Percentiles rank a stretch among this genome's conserved stretches.
phyloP scores from a whole-genome alignment of 2,113 vertebrate genomes.

The Microtus ochrogaster region DNA sequence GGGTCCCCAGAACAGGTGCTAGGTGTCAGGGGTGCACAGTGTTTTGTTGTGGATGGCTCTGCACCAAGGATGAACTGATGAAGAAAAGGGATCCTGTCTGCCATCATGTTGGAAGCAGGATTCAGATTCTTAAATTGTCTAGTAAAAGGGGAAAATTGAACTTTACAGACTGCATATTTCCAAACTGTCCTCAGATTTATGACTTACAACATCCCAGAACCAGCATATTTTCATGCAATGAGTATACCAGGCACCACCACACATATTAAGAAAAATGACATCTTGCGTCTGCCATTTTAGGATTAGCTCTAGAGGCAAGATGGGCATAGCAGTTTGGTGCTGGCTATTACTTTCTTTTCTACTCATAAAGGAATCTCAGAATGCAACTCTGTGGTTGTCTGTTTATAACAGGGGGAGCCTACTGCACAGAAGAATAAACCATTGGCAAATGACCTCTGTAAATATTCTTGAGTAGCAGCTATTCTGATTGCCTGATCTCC shows the following conservation, averaged over 20 bases:
- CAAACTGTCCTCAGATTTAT: not conserved
- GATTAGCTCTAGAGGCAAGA: not conserved
- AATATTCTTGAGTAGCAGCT: not conserved
- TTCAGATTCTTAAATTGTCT: not conserved
- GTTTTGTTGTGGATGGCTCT: not conserved
- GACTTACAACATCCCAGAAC: not conserved
- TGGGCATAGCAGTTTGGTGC: not conserved
- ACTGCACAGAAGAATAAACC: not conserved
- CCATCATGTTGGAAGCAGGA: not conserved
- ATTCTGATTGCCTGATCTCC: not conserved
- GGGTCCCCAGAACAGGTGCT: not conserved
- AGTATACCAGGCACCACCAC: not conserved
- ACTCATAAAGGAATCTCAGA: not conserved
- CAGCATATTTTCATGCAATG: not conserved
- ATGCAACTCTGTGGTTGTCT: not conserved
- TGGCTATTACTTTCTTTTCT: not conserved
- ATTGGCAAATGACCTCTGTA: not conserved
- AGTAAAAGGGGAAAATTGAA: not conserved
- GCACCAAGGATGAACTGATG: not conserved
- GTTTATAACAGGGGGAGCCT: not conserved
- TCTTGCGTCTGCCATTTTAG: not conserved
- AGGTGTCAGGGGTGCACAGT: too few species aligned
- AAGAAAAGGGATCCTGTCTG: not conserved
- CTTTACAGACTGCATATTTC: not conserved
- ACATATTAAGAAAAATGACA: not conserved